Evolutionary conservation across 2,888 invertebrate species (phyloP).

Genomic region (Mythimna pallens): DNA sequence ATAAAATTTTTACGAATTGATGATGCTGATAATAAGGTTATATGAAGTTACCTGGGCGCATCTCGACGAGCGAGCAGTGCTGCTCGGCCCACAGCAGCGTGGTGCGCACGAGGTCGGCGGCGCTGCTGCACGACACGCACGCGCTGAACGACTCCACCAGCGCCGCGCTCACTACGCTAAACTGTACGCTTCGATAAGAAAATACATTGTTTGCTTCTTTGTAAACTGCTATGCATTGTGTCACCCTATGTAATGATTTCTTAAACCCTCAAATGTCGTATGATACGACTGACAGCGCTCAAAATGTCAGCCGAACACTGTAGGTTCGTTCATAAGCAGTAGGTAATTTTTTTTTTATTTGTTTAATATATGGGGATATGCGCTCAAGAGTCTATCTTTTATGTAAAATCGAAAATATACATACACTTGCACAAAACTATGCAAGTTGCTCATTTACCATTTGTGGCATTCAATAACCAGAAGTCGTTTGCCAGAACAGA

Average conservation of each 20-base stretch:
- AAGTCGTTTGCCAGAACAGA: too few relatives aligned
- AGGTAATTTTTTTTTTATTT: too few relatives aligned
- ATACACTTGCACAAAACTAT: too few relatives aligned
- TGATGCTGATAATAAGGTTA: not conserved
- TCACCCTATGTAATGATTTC: not conserved
- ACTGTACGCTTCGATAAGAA: constrained; percentile 92
- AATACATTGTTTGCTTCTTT: not conserved
- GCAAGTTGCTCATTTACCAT: too few relatives aligned
- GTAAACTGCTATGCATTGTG: not conserved
- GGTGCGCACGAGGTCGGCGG: constrained; percentile 96
- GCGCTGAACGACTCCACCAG: constrained; percentile 97
- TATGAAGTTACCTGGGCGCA: constrained; percentile 95
- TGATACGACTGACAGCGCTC: too few relatives aligned
- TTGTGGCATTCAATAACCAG: too few relatives aligned
- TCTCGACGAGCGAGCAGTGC: constrained; percentile 98
- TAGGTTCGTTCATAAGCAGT: too few relatives aligned
- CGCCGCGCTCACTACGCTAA: constrained; percentile 97
- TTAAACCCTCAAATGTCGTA: not conserved
- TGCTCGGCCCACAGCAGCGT: constrained; percentile 98
- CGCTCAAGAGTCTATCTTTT: too few relatives aligned
- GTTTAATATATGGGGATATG: too few relatives aligned
- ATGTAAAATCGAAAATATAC: too few relatives aligned
- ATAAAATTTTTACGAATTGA: not conserved
- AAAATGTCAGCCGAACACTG: too few relatives aligned
- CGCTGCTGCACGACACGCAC: constrained; percentile 97